Evolutionary conservation across 2,113 vertebrate species (phyloP).

Genomic region (Naja naja): DNA sequence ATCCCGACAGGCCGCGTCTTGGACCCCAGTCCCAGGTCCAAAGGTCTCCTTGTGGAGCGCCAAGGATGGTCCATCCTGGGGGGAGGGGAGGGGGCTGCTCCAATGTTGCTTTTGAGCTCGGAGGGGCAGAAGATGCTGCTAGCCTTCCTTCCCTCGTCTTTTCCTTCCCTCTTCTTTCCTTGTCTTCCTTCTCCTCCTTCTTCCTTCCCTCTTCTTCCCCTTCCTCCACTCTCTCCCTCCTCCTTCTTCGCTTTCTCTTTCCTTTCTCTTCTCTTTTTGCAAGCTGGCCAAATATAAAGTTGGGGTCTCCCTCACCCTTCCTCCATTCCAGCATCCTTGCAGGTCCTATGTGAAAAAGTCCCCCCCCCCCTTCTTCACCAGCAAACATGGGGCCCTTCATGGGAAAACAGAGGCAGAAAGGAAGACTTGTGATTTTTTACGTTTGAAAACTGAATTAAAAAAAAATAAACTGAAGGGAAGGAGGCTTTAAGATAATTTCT

Average conservation of each 20-base stretch:
- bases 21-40: not conserved
- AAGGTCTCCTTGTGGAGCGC: not conserved
- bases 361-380: not conserved
- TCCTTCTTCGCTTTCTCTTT: too few species aligned
- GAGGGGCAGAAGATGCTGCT: not conserved
- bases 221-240: too few species aligned
- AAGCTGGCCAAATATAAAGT: not conserved
- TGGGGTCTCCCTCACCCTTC: not conserved
- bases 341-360: not conserved
- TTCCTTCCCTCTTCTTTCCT: too few species aligned
- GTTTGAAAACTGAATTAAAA: not conserved
- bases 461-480: not conserved
- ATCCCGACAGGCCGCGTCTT: not conserved
- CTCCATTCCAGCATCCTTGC: not conserved
- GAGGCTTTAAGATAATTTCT: not conserved
- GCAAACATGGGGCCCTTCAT: not conserved
- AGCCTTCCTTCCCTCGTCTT: not conserved
- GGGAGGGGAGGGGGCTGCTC: not conserved
- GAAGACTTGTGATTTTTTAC: not conserved
- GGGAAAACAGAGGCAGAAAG: not conserved
- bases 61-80: rapidly evolving
- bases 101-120: rapidly evolving
- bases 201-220: too few species aligned
- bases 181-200: too few species aligned
- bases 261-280: not conserved